These are phyloP conservation scores for Ochotona curzoniae DNA, from an alignment of 2,113 vertebrate species.

Conservation along the genomic window DNA sequence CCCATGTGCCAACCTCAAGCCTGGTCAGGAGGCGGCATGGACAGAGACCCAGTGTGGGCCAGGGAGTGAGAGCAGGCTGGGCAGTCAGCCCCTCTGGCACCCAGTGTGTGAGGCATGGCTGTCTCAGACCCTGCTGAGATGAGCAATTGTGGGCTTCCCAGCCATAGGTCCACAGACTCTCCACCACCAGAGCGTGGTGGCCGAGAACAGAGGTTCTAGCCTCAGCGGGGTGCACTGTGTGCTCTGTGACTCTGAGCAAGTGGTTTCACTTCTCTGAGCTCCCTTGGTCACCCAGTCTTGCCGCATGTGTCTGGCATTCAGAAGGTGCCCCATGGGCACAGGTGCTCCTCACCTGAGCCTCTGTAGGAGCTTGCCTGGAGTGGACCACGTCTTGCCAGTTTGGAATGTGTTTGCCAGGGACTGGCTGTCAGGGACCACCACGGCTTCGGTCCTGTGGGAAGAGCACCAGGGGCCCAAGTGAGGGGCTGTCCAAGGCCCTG, in stretches of 20 bases:
- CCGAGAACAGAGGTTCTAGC: background rate
- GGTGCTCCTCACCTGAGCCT: slow-evolving; percentile 60
- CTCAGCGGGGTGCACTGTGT: background rate
- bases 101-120: background rate
- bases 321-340: fast-evolving
- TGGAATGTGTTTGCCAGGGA: background rate
- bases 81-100: fast-evolving
- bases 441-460: slow-evolving; percentile 53
- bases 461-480: slow-evolving; percentile 23
- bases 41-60: background rate
- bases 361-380: slow-evolving; percentile 4
- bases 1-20: background rate
- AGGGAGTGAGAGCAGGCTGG: background rate
- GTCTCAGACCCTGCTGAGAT: background rate
- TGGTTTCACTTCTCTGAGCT: slow-evolving; percentile 12
- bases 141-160: background rate
- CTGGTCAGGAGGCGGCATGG: background rate
- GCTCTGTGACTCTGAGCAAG: slow-evolving; percentile 7
- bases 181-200: background rate
- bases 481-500: slow-evolving; percentile 58
- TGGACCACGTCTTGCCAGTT: background rate
- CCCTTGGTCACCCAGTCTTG: background rate
- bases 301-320: background rate
- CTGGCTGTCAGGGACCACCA: background rate
- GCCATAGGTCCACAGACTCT: background rate